phyloP scores from a whole-genome alignment of 2,888 invertebrate genomes.

The Metopia argyrocephala region DNA sequence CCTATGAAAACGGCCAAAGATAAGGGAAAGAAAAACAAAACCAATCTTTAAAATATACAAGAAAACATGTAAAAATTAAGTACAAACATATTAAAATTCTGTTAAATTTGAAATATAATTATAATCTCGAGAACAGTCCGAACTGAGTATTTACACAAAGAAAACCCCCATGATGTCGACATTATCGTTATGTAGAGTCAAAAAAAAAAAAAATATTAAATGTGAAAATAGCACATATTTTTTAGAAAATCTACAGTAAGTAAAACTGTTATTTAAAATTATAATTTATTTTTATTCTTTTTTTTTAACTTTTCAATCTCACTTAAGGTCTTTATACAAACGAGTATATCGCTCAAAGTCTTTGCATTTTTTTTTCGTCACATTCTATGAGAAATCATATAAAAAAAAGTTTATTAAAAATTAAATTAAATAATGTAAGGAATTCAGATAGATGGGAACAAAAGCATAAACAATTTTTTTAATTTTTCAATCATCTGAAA shows the following conservation, averaged over 20 bases:
- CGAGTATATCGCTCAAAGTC: no score
- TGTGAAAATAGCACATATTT: no score
- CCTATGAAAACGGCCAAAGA: background rate
- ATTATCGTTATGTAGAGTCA: no score
- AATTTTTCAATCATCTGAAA: slow-evolving; percentile 6
- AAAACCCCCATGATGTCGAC: no score
- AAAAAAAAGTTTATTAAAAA: background rate
- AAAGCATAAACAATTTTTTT: background rate
- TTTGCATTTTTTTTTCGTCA: no score
- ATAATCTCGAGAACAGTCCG: background rate
- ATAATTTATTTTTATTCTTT: no score
- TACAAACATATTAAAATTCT: background rate
- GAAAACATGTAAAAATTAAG: background rate
- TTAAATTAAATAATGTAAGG: slow-evolving; percentile 10
- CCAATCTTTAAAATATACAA: background rate
- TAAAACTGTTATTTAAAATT: no score
- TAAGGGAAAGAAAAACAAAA: background rate
- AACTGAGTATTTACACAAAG: no score
- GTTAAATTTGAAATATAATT: background rate
- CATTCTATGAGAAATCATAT: background rate
- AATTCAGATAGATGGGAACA: slow-evolving; percentile 11
- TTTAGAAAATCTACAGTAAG: no score
- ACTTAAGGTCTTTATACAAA: no score
- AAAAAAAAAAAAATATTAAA: no score
- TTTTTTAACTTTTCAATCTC: no score